Base-by-base conservation (phyloP, 2,888 invertebrate species). In the Palloptera scutellata region DNA sequence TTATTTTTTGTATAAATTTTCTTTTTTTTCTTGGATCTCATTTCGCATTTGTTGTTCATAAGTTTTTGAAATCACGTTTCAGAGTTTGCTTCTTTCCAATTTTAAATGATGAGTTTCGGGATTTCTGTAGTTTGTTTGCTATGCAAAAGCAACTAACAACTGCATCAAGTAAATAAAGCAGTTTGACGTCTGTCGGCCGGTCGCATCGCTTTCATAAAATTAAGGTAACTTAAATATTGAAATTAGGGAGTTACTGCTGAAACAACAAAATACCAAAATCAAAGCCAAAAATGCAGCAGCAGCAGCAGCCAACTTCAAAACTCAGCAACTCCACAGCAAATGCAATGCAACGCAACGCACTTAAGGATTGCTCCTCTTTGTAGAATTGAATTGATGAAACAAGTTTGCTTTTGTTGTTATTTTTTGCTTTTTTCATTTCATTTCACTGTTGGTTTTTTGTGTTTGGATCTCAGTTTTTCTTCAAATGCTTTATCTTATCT, bases 181-280 rank as follows among this genome's bases (percentile, higher is more conserved):
- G 30, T n/a, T 30, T 60, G 60, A 51, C 40, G 60, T 51, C 48
- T 45, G 60, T 30, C 30, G 30, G 60, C 6, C 30, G 30, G 30
- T 30, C 30, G 30, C 30, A 30, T 30, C 10, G 15, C 12, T 15
- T 30, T 30, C 51, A 11, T 45, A 51, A 60, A 60, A 60, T 60
- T 60, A 51, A 12, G 15, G 60, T 15, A n/a, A 51, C 30, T 30
- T 48, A 11, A 43, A 60, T 15, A 30, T 30, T 17, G 45, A 60
- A 60, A 60, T 60, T 60, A 60, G 60, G 60, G 60, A 48, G 60
- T 60, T 45, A 60, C 60, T 60, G 48, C 30, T 60, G 60, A 60
- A 60, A 60, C 17, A 48, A 45, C 17, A 51, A 45, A 48, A 60
- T 30, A 48, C 60, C 17, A 51, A 45, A 48, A 30, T 60, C 60